phyloP scores from a whole-genome alignment of 2,797 vertebrate genomes.

The Alauda arvensis region DNA sequence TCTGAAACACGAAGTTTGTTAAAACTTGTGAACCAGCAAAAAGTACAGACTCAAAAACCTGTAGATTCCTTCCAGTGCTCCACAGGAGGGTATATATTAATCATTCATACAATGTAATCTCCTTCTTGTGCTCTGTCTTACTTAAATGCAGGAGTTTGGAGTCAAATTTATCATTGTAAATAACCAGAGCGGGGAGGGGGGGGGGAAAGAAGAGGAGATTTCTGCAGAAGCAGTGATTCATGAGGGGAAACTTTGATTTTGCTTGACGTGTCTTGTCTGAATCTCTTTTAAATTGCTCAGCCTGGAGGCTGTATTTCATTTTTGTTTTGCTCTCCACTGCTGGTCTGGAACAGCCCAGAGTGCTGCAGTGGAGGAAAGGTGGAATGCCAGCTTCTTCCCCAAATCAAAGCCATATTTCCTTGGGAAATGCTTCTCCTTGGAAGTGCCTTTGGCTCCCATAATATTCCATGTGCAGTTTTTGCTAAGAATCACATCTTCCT shows the following conservation, averaged over 20 bases:
- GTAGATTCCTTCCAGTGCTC: background rate
- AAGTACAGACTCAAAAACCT: background rate
- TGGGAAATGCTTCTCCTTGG: background rate
- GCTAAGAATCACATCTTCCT: background rate
- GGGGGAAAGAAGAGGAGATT: background rate
- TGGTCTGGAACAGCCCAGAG: background rate
- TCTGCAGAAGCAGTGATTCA: background rate
- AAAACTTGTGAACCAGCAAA: background rate
- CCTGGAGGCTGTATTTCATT: background rate
- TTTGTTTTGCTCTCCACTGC: background rate
- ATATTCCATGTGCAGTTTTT: background rate
- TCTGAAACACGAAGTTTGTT: background rate
- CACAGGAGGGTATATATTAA: background rate
- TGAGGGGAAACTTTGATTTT: background rate
- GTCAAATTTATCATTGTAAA: background rate
- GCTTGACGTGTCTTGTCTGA: background rate
- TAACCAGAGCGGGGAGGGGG: fast-evolving
- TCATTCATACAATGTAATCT: background rate
- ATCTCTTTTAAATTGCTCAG: background rate
- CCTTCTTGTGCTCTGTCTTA: background rate
- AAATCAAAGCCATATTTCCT: background rate
- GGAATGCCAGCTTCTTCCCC: background rate
- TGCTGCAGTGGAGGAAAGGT: background rate
- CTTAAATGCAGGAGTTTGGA: background rate
- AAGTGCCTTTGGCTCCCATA: background rate